Percentiles rank a stretch among this genome's conserved stretches.
Conservation (phyloP, 1,140 invertebrate species). For the Anastrepha ludens region DNA sequence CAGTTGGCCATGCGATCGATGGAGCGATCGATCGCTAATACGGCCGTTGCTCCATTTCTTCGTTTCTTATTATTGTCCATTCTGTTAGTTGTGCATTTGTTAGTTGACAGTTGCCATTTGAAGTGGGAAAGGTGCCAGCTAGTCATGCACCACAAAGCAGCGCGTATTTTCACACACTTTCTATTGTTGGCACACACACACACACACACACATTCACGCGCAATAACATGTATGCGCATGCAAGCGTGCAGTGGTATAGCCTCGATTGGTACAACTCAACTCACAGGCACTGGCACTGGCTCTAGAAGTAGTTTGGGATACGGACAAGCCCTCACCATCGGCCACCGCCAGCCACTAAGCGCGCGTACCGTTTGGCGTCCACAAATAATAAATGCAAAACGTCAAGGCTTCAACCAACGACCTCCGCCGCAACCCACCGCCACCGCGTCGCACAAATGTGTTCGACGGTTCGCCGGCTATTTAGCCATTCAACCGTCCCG, state of each 20-base stretch:
- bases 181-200: constrained; percentile 32
- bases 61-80: not conserved
- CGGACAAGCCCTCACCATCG: not conserved
- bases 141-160: too few species aligned
- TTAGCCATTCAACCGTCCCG: constrained; percentile 1
- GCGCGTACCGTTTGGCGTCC: not conserved
- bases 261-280: not conserved
- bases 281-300: not conserved
- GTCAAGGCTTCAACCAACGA: constrained; percentile 33
- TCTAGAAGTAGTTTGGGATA: not conserved
- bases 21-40: constrained; percentile 36
- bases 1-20: constrained; percentile 30
- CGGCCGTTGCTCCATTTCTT: constrained; percentile 33
- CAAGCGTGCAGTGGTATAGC: not conserved
- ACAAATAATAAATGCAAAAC: constrained; percentile 39
- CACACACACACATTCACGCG: not conserved
- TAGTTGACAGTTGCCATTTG: constrained; percentile 29
- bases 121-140: constrained; percentile 47
- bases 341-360: not conserved
- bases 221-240: too few species aligned
- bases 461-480: too few species aligned
- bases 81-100: constrained; percentile 37
- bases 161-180: constrained; percentile 44
- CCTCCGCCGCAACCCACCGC: not conserved
- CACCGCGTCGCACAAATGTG: too few species aligned